Evolutionary conservation across 2,888 invertebrate species (phyloP).

Genomic region (Harpalus rubripes): DNA sequence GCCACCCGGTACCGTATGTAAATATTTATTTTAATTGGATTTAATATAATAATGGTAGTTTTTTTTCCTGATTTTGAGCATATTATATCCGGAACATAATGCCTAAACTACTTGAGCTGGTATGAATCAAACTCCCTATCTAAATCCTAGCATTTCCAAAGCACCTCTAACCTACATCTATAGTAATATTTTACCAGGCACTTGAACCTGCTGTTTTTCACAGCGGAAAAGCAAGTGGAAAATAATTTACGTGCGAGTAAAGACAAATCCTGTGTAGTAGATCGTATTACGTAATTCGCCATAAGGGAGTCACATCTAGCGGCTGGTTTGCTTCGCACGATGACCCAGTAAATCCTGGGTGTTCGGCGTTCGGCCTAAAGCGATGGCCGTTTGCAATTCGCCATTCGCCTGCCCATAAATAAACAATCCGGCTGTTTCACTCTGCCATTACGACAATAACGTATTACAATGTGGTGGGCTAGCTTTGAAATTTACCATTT

Average conservation of each 20-base stretch:
- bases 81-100: background rate
- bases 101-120: background rate
- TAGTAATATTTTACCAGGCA: slow-evolving; percentile 21
- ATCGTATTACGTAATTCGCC: slow-evolving; percentile 47
- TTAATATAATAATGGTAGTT: too few species aligned
- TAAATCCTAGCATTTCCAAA: background rate
- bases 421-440: slow-evolving; percentile 57
- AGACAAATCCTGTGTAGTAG: slow-evolving; percentile 44
- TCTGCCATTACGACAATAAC: slow-evolving; percentile 61
- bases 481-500: slow-evolving; percentile 38
- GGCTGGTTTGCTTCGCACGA: slow-evolving; percentile 39
- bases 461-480: slow-evolving; percentile 58
- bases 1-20: too few species aligned
- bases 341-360: slow-evolving; percentile 53
- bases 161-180: slow-evolving; percentile 4
- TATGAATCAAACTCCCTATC: background rate
- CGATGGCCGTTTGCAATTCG: slow-evolving; percentile 18
- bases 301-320: slow-evolving; percentile 45
- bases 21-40: too few species aligned
- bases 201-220: slow-evolving; percentile 11
- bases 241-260: slow-evolving; percentile 47
- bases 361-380: slow-evolving; percentile 8
- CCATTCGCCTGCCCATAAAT: slow-evolving; percentile 56
- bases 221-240: slow-evolving; percentile 33
- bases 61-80: background rate